Percentiles rank a stretch among this genome's conserved stretches.
Evolutionary conservation across 1,140 invertebrate species (phyloP).

Genomic region (Cardiocondyla obscurior): DNA sequence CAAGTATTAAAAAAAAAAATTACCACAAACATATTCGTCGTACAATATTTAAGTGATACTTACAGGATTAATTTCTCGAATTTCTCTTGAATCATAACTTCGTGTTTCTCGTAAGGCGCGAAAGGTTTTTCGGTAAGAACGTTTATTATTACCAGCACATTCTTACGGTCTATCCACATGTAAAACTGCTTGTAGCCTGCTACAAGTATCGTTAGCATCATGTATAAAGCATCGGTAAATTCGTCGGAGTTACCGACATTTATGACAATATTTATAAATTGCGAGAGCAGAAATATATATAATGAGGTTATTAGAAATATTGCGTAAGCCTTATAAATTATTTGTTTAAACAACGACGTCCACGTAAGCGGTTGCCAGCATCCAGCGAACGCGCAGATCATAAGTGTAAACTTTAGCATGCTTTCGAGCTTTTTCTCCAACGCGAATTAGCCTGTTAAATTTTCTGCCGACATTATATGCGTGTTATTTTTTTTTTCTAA

Average conservation of each 20-base stretch:
- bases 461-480: neutral
- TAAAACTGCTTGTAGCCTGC: conserved; percentile 56
- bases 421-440: conserved; percentile 11
- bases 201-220: neutral
- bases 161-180: conserved; percentile 38
- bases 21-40: neutral
- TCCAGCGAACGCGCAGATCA: conserved; percentile 28
- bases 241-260: conserved; percentile 53
- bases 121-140: conserved; percentile 41
- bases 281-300: conserved; percentile 39
- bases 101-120: conserved; percentile 30
- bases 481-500: no score
- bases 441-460: neutral
- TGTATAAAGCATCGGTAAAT: conserved; percentile 52
- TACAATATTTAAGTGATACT: conserved; percentile 16
- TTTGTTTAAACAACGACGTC: conserved; percentile 30
- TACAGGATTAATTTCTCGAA: conserved; percentile 60
- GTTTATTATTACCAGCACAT: conserved; percentile 47
- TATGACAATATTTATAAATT: conserved; percentile 27
- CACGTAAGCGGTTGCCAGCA: conserved; percentile 30
- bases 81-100: conserved; percentile 57
- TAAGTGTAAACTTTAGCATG: conserved; percentile 20
- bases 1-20: no score
- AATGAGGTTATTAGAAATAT: neutral
- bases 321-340: conserved; percentile 32